Base-by-base conservation (phyloP, 2,113 vertebrate species). In the Globicephala melas region DNA sequence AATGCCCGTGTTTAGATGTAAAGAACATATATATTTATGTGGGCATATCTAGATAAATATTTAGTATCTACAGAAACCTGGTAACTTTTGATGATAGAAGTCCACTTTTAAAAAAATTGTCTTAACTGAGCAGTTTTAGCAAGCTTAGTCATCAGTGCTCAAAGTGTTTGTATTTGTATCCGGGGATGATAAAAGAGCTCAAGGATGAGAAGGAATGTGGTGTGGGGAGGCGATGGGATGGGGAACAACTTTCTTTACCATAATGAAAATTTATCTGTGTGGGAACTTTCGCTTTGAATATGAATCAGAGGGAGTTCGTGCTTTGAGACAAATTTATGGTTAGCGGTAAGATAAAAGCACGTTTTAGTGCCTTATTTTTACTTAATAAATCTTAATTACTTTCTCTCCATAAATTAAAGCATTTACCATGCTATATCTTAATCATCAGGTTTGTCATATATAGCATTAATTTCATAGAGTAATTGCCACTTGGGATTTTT, bases 361-460 rank as follows among this genome's bases (percentile, higher is more conserved):
- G 0, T 96, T 97, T 98, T 96, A 96, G 68, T 95, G 83, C 83
- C 80, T 95, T 95, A 93, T 97, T 97, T 98, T 96, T 85, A 97
- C 96, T 96, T 97, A 97, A 81, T 97, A 95, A 97, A 97, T 98
- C 91, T 97, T 97, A 97, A 97, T 96, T 96, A 96, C 90, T 93
- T 95, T 95, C 95, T 92, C 17, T 81, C 81, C 60, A 94, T 98
- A 98, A 97, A 97, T 97, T 90, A 92, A 90, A 88, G 38, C 92
- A 88, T 95, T 98, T 96, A 84, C 63, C 36, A 47, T 97, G 47
- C 76, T 96, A 11, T 98, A 60, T 89, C 92, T 76, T 77, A 94
- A 92, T 96, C 94, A 88, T 96, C 89, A 89, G 91, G 85, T 92
- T 88, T 96, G 92, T 97, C 94, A 88, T 53, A 25, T 41, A 25